These are phyloP conservation scores for human (Homo sapiens) DNA, from an alignment of 2,113 vertebrate genomes.

Conservation along the genomic window GRCh38 chr5:97744001-97744500, in stretches of 20 bases:
- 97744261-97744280: not conserved
- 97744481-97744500: not conserved
- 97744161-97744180: not conserved
- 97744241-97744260: not conserved
- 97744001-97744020: not conserved
- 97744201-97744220: not conserved
- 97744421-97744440: not conserved
- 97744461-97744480: not conserved
- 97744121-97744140: not conserved
- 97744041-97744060: not conserved
- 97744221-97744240: not conserved
- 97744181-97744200: not conserved
- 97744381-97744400: not conserved
- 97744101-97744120: not conserved
- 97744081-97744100: not conserved
- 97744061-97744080: not conserved
- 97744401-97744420: not conserved
- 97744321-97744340: not conserved
- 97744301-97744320: not conserved
- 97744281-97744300: not conserved
- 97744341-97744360: not conserved
- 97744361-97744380: not conserved
- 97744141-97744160: not conserved
- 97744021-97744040: not conserved
- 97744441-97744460: not conserved